phyloP scores from a whole-genome alignment of 2,113 vertebrate genomes.

The Melanostigma gelatinosum region DNA sequence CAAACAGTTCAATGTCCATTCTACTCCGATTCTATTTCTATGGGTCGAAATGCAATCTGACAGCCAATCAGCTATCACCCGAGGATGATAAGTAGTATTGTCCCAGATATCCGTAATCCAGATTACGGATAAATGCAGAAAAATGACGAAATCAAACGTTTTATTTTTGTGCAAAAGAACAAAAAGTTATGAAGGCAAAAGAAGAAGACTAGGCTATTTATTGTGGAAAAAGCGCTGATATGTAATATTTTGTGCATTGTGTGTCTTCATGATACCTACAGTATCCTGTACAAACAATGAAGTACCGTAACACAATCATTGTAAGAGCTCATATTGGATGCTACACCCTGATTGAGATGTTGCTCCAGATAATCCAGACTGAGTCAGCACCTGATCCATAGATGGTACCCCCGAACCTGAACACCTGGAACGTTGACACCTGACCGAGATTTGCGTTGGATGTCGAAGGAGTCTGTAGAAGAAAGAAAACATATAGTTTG shows the following conservation, averaged over 20 bases:
- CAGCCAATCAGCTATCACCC: no score
- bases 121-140: no score
- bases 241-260: no score
- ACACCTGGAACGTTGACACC: conserved; percentile 5
- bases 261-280: not conserved
- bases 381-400: conserved; percentile 26
- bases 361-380: not conserved
- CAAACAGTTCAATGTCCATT: no score
- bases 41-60: no score
- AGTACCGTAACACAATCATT: not conserved
- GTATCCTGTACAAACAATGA: not conserved
- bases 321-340: not conserved
- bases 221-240: not conserved
- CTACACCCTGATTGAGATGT: not conserved
- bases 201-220: no score
- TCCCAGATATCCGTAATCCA: no score
- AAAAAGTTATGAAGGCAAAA: no score
- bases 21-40: no score
- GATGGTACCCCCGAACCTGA: conserved; percentile 8
- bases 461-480: not conserved
- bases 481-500: not conserved
- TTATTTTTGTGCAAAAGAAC: no score
- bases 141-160: no score
- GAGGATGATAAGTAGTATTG: no score
- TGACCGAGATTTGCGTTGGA: conserved; percentile 19